Evolutionary conservation across 2,113 vertebrate species (phyloP), one percentile per base, ranked within the genome.

Genomic region (Capreolus pygargus): DNA sequence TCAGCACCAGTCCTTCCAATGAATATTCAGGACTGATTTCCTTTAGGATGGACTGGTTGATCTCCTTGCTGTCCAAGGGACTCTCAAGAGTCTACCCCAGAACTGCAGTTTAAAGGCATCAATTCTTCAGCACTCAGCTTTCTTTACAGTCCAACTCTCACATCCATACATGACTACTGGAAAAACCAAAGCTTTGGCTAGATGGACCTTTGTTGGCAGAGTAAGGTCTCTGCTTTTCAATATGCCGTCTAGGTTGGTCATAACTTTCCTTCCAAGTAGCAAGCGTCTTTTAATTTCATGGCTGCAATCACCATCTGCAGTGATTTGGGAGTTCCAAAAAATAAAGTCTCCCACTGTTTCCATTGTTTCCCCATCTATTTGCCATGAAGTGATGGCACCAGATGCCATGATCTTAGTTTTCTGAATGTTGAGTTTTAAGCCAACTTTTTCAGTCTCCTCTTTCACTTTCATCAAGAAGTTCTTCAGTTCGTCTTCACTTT

Each of bases 121-220:
- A 67, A 19, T 67, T n/a, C 64, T 67, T 67, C 8, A 2, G 16
- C 0, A 0, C 0, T 67, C 64, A 67, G 64, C 7, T n/a, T 67
- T 67, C 64, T 67, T 67, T n/a, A 10, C 10, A 67, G 33, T 67
- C 16, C 33, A 67, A 19, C 64, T n/a, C 64, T 67, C 33, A 10
- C 33, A 67, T n/a, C 64, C 8, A 67, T 67, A 19, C 33, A 67
- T n/a, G 16, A 67, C 64, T 9, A 67, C 33, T 10, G 16, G 61
- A 67, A 67, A 67, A 67, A 67, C 7, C 61, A 67, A 10, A 67
- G 61, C 33, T 2, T 67, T n/a, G 61, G 2, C 61, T 67, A 67
- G 16, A 67, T n/a, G 33, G 33, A 67, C 61, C 33, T 67, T 19
- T 67, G 33, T 67, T 67, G 9, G 61, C 16, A 67, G n/a, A 67